Percentiles rank a stretch among this genome's conserved stretches.
phyloP scores from a whole-genome alignment of 2,797 vertebrate species.

The Spinus pinus region DNA sequence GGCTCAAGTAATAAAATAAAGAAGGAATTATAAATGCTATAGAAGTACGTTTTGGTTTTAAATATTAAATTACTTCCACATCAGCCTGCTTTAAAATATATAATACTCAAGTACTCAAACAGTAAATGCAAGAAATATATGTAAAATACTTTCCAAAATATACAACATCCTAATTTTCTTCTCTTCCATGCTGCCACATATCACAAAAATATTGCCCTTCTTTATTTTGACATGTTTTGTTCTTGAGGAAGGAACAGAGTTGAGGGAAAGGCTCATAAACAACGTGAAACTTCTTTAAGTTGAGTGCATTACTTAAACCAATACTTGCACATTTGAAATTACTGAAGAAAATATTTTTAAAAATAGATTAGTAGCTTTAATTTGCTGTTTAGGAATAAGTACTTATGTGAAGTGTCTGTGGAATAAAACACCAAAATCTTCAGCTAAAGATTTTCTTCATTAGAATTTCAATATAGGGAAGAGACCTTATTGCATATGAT shows the following conservation, averaged over 20 bases:
- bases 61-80: neutral
- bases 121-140: neutral
- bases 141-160: neutral
- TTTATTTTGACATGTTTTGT: neutral
- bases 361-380: neutral
- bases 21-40: neutral
- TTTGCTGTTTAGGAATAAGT: neutral
- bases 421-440: neutral
- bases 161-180: neutral
- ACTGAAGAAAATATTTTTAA: neutral
- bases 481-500: accelerated
- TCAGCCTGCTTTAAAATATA: neutral
- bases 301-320: neutral
- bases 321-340: neutral
- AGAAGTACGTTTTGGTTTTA: neutral
- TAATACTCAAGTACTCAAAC: neutral
- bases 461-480: neutral
- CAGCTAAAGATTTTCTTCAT: neutral
- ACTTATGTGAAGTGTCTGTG: neutral
- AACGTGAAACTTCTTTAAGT: neutral
- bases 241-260: accelerated
- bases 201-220: neutral
- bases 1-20: neutral
- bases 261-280: neutral
- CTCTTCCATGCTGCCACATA: neutral